Base-by-base conservation (phyloP, 2,797 vertebrate species). In the Bufotes viridis region DNA sequence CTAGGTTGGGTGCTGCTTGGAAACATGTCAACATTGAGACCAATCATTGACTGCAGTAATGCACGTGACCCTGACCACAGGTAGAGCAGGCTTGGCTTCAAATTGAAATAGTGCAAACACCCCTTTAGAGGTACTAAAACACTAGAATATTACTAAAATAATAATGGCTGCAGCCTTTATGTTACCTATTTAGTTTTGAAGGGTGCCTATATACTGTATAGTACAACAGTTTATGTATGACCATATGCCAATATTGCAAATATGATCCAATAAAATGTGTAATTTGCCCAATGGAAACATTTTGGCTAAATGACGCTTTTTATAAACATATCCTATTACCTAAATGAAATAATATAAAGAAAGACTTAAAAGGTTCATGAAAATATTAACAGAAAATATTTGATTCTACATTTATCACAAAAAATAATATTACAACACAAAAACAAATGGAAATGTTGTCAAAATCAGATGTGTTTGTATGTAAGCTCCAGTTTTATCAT, bases 381-480 rank as follows among this genome's bases (percentile, higher is more conserved):
- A 63, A 63, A 80, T 49, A 57, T 49, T 60, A 7, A n/a, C 72
- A 42, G 22, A 22, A 67, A 15, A 53, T 69, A 24, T 61, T 17
- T 9, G 63, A 18, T 63, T 81, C 13, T 84, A 42, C 22, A n/a
- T 61, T n/a, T 75, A 49, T 69, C 26, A n/a, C 13, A n/a, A 34
- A 76, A 29, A 83, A 51, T 60, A 58, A 78, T 0, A 14, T n/a
- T 42, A 53, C 55, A 49, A 49, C 22, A 29, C 26, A 58, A 84
- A 60, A 70, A 75, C 12, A 75, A 67, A 79, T 86, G 17, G n/a
- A 85, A 76, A 76, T 75, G 72, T 76, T 42, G 82, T 63, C 72
- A 65, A 24, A 20, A 53, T 65, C 60, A 49, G 70, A 85, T 85
- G 83, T 85, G 58, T 86, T 86, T 80, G 75, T 80, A 58, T 80